A percentile compares a stretch with the other conserved stretches of the same genome.
These are phyloP conservation scores for Nilaparvata lugens DNA, from an alignment of 1,140 invertebrate genomes.

Conservation along the genomic window DNA sequence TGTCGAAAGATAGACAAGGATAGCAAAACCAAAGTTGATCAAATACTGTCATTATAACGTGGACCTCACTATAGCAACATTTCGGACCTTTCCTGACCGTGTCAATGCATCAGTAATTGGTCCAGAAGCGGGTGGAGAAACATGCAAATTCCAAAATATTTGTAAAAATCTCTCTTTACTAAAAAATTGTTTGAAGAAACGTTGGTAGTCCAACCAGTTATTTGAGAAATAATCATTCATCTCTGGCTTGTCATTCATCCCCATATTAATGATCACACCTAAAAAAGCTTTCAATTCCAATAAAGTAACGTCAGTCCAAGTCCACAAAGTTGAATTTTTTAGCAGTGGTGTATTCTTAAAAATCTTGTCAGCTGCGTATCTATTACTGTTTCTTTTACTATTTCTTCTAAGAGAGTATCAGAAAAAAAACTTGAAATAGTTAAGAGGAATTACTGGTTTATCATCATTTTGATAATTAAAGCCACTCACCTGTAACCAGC, in stretches of 20 bases:
- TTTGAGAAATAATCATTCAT: conserved; percentile 8
- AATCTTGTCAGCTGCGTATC: not conserved
- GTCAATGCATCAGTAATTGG: not conserved
- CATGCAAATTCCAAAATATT: conserved; percentile 4
- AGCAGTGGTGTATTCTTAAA: not conserved
- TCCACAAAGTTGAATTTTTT: no score
- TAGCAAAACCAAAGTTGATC: no score
- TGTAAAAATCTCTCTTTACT: conserved; percentile 2
- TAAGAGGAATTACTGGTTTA: not conserved
- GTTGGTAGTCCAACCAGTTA: conserved; percentile 5
- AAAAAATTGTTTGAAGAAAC: conserved; percentile 10
- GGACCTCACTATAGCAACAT: not conserved
- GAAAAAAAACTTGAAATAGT: not conserved
- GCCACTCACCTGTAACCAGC: no score
- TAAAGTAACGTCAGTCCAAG: no score
- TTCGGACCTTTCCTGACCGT: not conserved
- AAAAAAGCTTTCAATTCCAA: no score
- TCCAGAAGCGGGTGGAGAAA: not conserved
- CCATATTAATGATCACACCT: conserved; percentile 5
- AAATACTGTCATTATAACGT: no score
- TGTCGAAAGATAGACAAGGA: no score
- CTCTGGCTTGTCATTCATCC: conserved; percentile 3
- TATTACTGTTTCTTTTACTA: no score
- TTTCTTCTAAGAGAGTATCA: not conserved
- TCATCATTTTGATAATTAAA: no score